phyloP scores from a whole-genome alignment of 2,113 vertebrate species.

The Jacana jacana region DNA sequence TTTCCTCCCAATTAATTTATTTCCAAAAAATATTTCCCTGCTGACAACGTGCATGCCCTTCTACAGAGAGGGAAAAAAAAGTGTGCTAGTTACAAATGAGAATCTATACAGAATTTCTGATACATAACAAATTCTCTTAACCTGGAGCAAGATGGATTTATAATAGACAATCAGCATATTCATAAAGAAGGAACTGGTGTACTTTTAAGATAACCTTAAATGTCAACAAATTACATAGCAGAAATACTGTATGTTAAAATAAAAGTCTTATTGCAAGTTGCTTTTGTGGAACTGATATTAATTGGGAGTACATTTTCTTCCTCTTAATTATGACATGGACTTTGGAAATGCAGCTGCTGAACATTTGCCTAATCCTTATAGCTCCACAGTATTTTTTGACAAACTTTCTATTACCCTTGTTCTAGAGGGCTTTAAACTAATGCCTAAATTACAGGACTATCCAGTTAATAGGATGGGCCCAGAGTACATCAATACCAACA shows the following conservation, averaged over 20 bases:
- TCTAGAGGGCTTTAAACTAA: not conserved
- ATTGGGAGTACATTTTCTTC: not conserved
- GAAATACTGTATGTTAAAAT: not conserved
- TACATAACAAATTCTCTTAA: not conserved
- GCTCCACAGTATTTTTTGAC: not conserved
- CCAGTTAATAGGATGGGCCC: not conserved
- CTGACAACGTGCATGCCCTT: not conserved
- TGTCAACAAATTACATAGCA: not conserved
- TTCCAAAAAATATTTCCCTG: not conserved
- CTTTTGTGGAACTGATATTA: not conserved
- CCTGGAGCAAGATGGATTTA: not conserved
- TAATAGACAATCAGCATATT: constrained; percentile 19
- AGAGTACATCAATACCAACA: not conserved
- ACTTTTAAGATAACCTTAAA: not conserved
- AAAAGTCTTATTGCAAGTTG: not conserved
- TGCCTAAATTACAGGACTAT: not conserved
- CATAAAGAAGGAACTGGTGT: not conserved
- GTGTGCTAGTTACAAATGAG: not conserved
- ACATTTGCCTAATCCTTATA: not conserved
- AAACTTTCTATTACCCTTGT: not conserved
- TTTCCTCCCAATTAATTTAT: not conserved
- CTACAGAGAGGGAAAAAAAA: not conserved
- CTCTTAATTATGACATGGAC: not conserved
- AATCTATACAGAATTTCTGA: not conserved
- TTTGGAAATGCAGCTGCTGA: not conserved